Percentiles rank a stretch among this genome's conserved stretches.
Conservation (phyloP, 2,888 invertebrate genomes). For the Caenorhabditis auriculariae region DNA sequence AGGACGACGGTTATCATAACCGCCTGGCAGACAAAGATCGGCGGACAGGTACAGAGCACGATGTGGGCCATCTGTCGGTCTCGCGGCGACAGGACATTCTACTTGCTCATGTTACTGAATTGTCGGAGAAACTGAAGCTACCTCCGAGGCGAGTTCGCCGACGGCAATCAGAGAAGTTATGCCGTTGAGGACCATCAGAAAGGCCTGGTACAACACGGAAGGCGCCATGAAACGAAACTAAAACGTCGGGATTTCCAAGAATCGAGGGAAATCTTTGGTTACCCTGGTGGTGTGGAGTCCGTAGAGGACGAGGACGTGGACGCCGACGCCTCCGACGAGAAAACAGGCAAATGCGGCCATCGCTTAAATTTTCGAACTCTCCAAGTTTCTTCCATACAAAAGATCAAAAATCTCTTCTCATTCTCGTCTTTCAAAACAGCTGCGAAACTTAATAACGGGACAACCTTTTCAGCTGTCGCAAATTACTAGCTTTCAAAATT, state of each 20-base stretch:
- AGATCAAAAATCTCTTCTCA: no score
- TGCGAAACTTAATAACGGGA: no score
- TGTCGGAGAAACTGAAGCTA: not conserved
- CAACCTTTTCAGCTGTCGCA: no score
- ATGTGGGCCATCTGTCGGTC: constrained; percentile 20
- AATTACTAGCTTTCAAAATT: no score
- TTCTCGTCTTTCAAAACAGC: no score
- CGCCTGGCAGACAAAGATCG: constrained; percentile 15
- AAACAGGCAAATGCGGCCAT: constrained; percentile 22
- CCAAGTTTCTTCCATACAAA: not conserved
- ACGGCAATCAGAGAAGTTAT: constrained; percentile 26
- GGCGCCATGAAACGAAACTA: constrained; percentile 26
- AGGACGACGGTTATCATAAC: constrained; percentile 12
- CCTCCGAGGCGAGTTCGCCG: constrained; percentile 30
- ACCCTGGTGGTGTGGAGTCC: constrained; percentile 20
- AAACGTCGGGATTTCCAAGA: not conserved
- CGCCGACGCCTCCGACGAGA: constrained; percentile 20
- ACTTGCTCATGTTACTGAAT: no score
- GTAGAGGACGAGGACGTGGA: constrained; percentile 24
- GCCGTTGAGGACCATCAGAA: constrained; percentile 24
- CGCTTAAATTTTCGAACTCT: constrained; percentile 9
- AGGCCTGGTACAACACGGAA: constrained; percentile 20
- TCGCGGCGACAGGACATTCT: constrained; percentile 6
- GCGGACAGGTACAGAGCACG: constrained; percentile 14
- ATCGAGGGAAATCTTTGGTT: not conserved